Base-by-base conservation (phyloP, 2,888 invertebrate species). In the Drosophila kuntzei region DNA sequence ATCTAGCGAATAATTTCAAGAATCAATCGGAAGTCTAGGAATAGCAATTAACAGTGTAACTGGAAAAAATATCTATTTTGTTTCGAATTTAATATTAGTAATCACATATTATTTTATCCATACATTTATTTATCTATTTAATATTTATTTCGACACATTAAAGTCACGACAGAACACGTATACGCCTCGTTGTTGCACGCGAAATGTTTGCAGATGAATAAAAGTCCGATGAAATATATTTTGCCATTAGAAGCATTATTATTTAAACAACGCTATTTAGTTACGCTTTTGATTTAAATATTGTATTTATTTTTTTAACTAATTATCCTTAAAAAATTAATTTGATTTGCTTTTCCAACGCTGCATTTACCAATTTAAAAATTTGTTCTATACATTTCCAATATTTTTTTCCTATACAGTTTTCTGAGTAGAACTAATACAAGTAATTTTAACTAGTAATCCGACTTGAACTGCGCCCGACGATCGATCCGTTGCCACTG, bases 401-500 rank as follows among this genome's bases (percentile, higher is more conserved):
- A n/a, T 34, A n/a, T n/a, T 27, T 34, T 32, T 14, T 16, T 22
- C 12, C n/a, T 20, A 4, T 3, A 11, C 22, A 7, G 6, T 12
- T 46, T 32, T 16, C 14, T 7, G 29, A 20, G 11, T 51, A n/a
- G 1, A 14, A 25, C 12, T 22, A 5, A 2, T 20, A 1, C 4
- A 11, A 18, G n/a, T 29, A n/a, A 3, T n/a, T 29, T 49, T 39
- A 2, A 2, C 25, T 18, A 16, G 14, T 47, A 18, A n/a, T 16
- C 3, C 16, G 51, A 43, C 44, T 36, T 41, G 64, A 79, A 69
- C 72, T 60, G 64, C 25, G 29, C 54, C 51, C 64, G 51, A 8
- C 50, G 72, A 64, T 16, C 57, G 69, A 67, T 63, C 49, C 20
- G 44, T 41, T 61, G 53, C 50, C 60, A 80, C 80, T 80, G 72